Base-by-base conservation (phyloP, 2,113 vertebrate species). In the Myotis brandtii region DNA sequence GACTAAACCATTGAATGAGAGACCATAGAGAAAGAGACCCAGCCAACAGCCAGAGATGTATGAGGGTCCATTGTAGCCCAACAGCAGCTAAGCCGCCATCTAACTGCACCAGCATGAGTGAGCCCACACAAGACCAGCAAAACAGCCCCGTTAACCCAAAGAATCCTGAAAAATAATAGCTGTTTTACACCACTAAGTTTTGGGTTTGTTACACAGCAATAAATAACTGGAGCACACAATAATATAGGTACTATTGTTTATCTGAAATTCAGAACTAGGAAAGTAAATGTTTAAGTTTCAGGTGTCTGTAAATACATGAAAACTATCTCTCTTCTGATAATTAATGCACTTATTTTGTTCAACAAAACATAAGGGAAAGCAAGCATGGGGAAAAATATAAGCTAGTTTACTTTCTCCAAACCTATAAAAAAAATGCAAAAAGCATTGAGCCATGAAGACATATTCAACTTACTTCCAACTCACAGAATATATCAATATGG, bases 351-450 rank as follows among this genome's bases (percentile, higher is more conserved):
- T 93, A 69, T 6, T 50, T 89, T 95, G 69, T 89, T 91, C 43
- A 89, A 64, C 32, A 87, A 75, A 96, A 56, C 77, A 84, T 72
- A 96, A 92, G 84, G 66, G 10, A 89, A 94, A 89, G 34, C 16
- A 95, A 80, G 69, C 62, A 75, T 27, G 17, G 5, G 17, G 27
- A 43, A 13, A 91, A 52, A 91, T 12, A 84, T 1, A 86, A 62
- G 32, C 1, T 72, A 46, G n/a, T 93, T 96, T 79, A 93, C 75
- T 91, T 91, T 73, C 75, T 40, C 40, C n/a, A 79, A 81, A 73
- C 59, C 43, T 81, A 54, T 62, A 88, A 90, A 92, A 37, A 67
- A 95, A 9, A 84, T 56, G 10, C 4, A 66, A 59, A 91, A 93
- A 48, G 1, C 21, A 86, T 0, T 92, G 48, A 80, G 20, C 37